Base-by-base conservation (phyloP, 2,113 vertebrate species). In the Calyptommatus sinebrachiatus region DNA sequence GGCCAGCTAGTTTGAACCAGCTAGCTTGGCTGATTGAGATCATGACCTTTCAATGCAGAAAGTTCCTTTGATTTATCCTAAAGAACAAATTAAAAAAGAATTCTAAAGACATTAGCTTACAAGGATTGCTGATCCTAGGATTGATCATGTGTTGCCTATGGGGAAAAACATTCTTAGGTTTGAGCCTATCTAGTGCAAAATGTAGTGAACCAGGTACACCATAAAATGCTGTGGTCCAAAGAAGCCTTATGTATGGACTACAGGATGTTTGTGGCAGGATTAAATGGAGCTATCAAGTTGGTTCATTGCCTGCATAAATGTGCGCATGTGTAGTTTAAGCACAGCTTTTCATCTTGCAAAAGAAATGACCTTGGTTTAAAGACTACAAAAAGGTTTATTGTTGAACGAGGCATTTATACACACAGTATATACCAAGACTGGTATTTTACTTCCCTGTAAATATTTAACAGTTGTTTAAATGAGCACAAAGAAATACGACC, bases 361-460 rank as follows among this genome's bases (percentile, higher is more conserved):
- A 72, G 69, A 46, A 79, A 79, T 50, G 20, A 21, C 70, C 69
- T 72, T 71, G 68, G n/a, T 65, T 65, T 74, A 50, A 68, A 41
- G 18, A 31, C 26, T 68, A 45, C 35, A 74, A 80, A 66, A 74
- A 24, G 53, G 63, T 74, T n/a, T 67, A 80, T 68, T 60, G 63
- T 48, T 65, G 79, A 60, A 45, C 67, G 48, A 68, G 22, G 22
- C 29, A 67, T 62, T 67, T 63, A 72, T 28, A 35, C 48, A 14
- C 9, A 31, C 28, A 72, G 18, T 14, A 63, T 26, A 35, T 53
- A 71, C 4, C 35, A 18, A 73, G 70, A 21, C 8, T 35, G 50
- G 26, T 21, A 65, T 72, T 73, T 73, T 66, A 73, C 41, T 73
- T 12, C 28, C 46, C 48, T 41, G 45, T 66, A 53, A 65, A 73